A percentile compares a stretch with the other conserved stretches of the same genome.
Evolutionary conservation across 1,140 invertebrate genomes (phyloP).

Genomic region (Euwallacea fornicatus): DNA sequence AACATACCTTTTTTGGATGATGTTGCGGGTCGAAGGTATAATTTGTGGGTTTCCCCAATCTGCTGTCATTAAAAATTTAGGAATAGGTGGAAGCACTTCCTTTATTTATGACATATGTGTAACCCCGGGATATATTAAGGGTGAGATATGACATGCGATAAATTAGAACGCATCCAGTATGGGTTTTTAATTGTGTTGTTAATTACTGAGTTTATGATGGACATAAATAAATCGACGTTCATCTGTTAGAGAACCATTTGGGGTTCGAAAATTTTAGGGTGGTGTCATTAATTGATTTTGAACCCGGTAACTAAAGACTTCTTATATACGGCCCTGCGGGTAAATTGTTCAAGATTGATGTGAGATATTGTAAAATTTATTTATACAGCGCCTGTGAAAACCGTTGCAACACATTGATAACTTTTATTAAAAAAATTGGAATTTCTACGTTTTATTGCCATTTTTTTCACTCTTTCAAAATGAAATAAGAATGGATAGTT

Average conservation of each 20-base stretch:
- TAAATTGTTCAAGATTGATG: too few relatives aligned
- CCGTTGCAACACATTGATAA: too few relatives aligned
- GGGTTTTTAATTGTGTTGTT: constrained; percentile 46
- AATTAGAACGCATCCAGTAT: constrained; percentile 41
- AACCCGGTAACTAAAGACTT: too few relatives aligned
- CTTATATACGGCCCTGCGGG: too few relatives aligned
- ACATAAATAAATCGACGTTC: constrained; percentile 23
- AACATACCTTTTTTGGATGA: constrained; percentile 14
- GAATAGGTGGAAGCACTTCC: constrained; percentile 34
- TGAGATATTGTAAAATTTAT: too few relatives aligned
- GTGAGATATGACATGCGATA: constrained; percentile 42
- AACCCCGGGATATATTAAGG: constrained; percentile 33
- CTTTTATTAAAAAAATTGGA: too few relatives aligned
- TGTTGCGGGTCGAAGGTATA: constrained; percentile 41
- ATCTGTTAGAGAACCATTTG: constrained; percentile 22
- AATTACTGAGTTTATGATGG: constrained; percentile 33
- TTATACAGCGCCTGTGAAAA: too few relatives aligned
- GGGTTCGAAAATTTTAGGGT: too few relatives aligned
- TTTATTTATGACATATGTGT: constrained; percentile 41
- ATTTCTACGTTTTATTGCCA: too few relatives aligned
- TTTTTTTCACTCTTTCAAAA: too few relatives aligned
- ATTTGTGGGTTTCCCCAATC: constrained; percentile 42
- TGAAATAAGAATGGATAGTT: too few relatives aligned
- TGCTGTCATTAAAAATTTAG: constrained; percentile 44
- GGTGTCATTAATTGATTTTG: too few relatives aligned